Percentiles rank a stretch among this genome's conserved stretches.
Evolutionary conservation across 2,797 vertebrate species (phyloP).

Genomic region (Bradypodion pumilum): DNA sequence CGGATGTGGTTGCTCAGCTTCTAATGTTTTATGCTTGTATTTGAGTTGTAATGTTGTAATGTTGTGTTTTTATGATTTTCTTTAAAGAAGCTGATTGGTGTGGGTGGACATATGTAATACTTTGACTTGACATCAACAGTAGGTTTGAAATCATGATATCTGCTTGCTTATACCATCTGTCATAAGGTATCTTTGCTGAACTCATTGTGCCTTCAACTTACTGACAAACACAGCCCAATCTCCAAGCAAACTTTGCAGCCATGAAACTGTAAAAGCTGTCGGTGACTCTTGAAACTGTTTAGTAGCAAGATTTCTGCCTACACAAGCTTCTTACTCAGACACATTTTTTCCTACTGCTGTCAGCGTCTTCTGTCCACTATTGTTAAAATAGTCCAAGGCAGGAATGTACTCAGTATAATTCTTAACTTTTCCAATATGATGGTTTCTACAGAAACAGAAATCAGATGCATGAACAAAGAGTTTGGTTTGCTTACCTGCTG

Average conservation of each 20-base stretch:
- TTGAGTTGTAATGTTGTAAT: neutral
- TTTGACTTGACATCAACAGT: neutral
- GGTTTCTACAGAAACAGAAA: constrained; percentile 63
- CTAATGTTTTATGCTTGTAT: neutral
- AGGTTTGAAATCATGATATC: neutral
- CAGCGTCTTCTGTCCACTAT: constrained; percentile 44
- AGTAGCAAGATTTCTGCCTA: constrained; percentile 5
- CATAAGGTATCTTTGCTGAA: neutral
- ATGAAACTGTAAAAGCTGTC: constrained; percentile 24
- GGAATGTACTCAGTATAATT: constrained; percentile 34
- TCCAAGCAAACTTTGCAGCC: neutral
- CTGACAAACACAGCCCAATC: neutral
- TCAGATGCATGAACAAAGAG: constrained; percentile 56
- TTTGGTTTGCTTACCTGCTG: constrained; percentile 60
- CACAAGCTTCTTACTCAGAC: constrained; percentile 37
- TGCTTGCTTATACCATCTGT: neutral
- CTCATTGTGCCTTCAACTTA: neutral
- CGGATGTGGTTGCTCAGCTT: neutral
- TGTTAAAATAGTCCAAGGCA: constrained; percentile 47
- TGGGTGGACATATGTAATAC: neutral
- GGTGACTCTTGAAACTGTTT: constrained; percentile 36
- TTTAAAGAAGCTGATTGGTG: neutral
- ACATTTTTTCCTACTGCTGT: constrained; percentile 42
- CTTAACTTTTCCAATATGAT: constrained; percentile 35
- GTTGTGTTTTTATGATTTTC: neutral